Evolutionary conservation across 2,888 invertebrate genomes (phyloP).

Genomic region (Lasioglossum pauxillum): DNA sequence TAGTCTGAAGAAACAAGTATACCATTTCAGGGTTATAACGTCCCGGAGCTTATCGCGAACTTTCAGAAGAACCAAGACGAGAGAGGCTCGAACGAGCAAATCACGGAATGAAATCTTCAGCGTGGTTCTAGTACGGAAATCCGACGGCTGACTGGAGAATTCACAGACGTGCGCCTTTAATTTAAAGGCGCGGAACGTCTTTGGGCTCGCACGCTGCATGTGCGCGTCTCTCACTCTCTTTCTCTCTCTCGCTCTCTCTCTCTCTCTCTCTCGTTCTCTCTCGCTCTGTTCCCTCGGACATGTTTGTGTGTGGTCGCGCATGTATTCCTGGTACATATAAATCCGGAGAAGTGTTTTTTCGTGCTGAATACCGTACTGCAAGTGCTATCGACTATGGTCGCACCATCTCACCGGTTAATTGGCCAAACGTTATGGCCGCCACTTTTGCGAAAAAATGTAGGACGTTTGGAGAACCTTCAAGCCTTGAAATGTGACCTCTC

Average conservation of each 20-base stretch:
- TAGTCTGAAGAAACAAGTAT: not conserved
- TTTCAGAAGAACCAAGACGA: not conserved
- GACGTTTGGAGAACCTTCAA: constrained; percentile 39
- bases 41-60: not conserved
- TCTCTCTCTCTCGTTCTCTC: not conserved
- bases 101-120: constrained; percentile 50
- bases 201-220: constrained; percentile 78
- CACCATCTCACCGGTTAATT: constrained; percentile 53
- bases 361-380: constrained; percentile 17
- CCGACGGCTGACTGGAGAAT: constrained; percentile 82
- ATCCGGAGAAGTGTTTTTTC: constrained; percentile 35
- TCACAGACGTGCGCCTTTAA: constrained; percentile 82
- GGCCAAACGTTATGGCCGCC: constrained; percentile 28
- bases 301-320: constrained; percentile 12
- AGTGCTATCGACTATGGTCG: constrained; percentile 25
- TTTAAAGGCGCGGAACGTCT: constrained; percentile 82
- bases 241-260: not conserved
- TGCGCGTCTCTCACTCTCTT: constrained; percentile 37
- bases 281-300: not conserved
- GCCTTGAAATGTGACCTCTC: constrained; percentile 1
- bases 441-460: not conserved
- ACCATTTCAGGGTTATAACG: not conserved
- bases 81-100: constrained; percentile 3
- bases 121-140: constrained; percentile 76
- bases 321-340: constrained; percentile 26